phyloP scores from a whole-genome alignment of 2,113 vertebrate species.

The Vidua chalybeata region DNA sequence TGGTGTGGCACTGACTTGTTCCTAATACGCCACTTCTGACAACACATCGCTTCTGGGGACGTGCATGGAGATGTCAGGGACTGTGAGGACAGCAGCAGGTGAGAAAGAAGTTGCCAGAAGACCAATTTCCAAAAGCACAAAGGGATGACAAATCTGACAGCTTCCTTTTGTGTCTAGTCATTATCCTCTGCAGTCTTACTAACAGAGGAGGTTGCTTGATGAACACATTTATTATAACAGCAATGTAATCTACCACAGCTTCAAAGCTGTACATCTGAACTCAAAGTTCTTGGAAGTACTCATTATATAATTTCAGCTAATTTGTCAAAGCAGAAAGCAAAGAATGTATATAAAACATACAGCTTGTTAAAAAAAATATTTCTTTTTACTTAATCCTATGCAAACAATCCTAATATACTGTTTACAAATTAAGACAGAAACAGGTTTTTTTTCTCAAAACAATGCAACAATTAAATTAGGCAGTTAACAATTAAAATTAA shows the following conservation, averaged over 20 bases:
- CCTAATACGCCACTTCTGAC: background rate
- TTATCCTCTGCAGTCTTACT: background rate
- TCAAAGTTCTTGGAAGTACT: slow-evolving; percentile 19
- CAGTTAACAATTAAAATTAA: background rate
- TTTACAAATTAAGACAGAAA: background rate
- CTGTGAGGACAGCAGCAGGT: background rate
- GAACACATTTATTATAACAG: slow-evolving; percentile 19
- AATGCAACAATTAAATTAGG: background rate
- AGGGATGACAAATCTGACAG: background rate
- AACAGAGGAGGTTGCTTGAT: background rate
- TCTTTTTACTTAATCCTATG: slow-evolving; percentile 29
- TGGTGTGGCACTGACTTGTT: background rate
- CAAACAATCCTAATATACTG: background rate
- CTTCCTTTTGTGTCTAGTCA: background rate
- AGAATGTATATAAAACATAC: background rate
- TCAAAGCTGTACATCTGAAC: slow-evolving; percentile 43
- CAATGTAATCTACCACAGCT: slow-evolving; percentile 14
- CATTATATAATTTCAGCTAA: slow-evolving; percentile 18
- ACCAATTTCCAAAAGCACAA: background rate
- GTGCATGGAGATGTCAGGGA: background rate
- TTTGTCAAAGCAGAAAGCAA: background rate
- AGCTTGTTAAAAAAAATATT: background rate
- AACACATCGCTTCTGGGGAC: background rate
- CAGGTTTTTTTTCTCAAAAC: background rate
- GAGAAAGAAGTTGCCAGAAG: background rate